Percentiles rank a stretch among this genome's conserved stretches.
phyloP scores from a whole-genome alignment of 2,113 vertebrate genomes.

The Microtus oregoni region DNA sequence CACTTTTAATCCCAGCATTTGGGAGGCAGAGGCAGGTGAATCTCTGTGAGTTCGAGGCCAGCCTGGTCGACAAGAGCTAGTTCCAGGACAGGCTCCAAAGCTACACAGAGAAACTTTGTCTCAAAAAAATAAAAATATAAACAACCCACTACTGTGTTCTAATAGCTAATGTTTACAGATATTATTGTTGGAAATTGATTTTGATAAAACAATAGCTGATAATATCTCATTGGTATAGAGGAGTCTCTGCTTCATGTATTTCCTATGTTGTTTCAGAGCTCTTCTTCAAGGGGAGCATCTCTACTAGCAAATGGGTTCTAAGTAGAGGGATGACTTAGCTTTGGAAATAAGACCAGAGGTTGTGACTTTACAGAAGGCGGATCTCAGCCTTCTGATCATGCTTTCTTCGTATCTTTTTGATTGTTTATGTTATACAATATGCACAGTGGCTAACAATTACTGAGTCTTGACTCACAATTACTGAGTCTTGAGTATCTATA shows the following conservation, averaged over 20 bases:
- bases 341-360: not conserved
- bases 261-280: not conserved
- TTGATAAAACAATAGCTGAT: not conserved
- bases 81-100: too few species aligned
- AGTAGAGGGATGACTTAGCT: not conserved
- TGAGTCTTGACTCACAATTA: not conserved
- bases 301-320: not conserved
- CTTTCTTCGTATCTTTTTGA: constrained; percentile 24
- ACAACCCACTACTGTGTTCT: not conserved
- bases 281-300: not conserved
- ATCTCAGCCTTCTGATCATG: not conserved
- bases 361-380: not conserved
- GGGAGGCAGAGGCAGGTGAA: too few species aligned
- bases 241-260: not conserved
- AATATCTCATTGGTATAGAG: not conserved
- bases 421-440: not conserved
- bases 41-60: too few species aligned
- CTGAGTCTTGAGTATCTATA: not conserved
- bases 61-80: too few species aligned
- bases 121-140: not conserved
- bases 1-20: too few species aligned
- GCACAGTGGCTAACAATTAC: not conserved
- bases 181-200: constrained; percentile 15
- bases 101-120: too few species aligned
- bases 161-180: not conserved